Conservation (phyloP, 92 coral and sea anemone genomes). For the Diadumene lineata region DNA sequence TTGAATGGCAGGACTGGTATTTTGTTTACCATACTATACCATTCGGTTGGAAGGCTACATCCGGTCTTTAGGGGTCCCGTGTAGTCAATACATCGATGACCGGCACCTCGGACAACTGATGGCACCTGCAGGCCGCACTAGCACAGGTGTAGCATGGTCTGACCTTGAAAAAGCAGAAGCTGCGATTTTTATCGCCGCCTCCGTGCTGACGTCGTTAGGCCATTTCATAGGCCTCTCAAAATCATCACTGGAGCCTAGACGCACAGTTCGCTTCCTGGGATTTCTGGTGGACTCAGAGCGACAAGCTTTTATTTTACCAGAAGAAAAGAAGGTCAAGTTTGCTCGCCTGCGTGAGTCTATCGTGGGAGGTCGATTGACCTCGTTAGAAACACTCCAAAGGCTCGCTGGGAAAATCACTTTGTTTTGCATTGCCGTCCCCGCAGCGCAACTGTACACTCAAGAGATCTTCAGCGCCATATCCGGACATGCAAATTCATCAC, state of each 20-base stretch:
- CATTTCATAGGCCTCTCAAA: too few relatives aligned
- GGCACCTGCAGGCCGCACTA: not conserved
- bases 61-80: too few relatives aligned
- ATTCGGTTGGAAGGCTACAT: slow-evolving; percentile 56
- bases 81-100: slow-evolving; percentile 20
- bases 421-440: slow-evolving; percentile 21
- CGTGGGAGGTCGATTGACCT: slow-evolving; percentile 7
- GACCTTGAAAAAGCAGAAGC: slow-evolving; percentile 49
- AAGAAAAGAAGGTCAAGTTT: slow-evolving; percentile 48
- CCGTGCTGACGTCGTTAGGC: not conserved
- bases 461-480: slow-evolving; percentile 29
- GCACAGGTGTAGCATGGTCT: slow-evolving; percentile 40
- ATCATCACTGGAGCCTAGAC: not conserved
- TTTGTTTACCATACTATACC: slow-evolving; percentile 25
- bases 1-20: slow-evolving; percentile 41
- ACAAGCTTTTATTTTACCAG: slow-evolving; percentile 39
- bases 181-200: slow-evolving; percentile 29
- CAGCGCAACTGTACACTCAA: slow-evolving; percentile 21
- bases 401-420: slow-evolving; percentile 21
- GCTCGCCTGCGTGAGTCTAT: slow-evolving; percentile 21
- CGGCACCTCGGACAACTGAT: slow-evolving; percentile 38
- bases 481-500: slow-evolving; percentile 19
- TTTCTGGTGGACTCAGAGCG: not conserved
- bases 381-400: slow-evolving; percentile 23
- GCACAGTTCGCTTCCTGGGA: not conserved